Evolutionary conservation across 1,140 invertebrate genomes (phyloP).

Genomic region (Rhagoletis pomonella): DNA sequence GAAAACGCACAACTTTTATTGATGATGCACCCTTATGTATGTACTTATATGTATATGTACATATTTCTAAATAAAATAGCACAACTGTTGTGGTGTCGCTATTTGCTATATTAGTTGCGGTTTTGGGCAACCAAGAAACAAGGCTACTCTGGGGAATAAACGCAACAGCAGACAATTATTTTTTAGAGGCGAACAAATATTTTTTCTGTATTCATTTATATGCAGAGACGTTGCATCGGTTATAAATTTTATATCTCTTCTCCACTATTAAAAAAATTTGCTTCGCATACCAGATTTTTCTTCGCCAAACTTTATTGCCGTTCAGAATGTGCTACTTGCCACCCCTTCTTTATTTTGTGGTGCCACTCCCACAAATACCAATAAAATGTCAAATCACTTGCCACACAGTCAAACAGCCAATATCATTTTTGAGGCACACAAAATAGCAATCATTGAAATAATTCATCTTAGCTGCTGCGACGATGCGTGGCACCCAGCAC

Average conservation of each 20-base stretch:
- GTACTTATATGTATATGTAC: background rate
- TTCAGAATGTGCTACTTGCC: background rate
- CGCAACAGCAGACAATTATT: background rate
- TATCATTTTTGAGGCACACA: background rate
- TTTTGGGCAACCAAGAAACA: background rate
- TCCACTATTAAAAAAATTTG: too few relatives aligned
- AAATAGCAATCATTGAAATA: background rate
- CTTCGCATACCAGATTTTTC: background rate
- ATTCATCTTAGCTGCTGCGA: background rate
- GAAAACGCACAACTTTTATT: too few relatives aligned
- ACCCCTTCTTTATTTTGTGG: background rate
- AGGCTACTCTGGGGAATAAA: background rate
- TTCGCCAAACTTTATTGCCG: background rate
- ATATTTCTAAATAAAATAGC: background rate
- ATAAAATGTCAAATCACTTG: slow-evolving; percentile 29
- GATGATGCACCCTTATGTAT: background rate
- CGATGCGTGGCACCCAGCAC: background rate
- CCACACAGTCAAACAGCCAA: background rate
- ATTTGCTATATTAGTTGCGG: slow-evolving; percentile 17
- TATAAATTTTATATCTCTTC: too few relatives aligned
- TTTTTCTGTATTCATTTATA: too few relatives aligned
- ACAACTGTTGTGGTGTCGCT: background rate
- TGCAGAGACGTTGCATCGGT: too few relatives aligned
- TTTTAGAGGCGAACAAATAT: too few relatives aligned
- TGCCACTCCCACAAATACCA: background rate